These are phyloP conservation scores for Miltochrista miniata DNA, from an alignment of 2,888 invertebrate species.

Conservation along the genomic window DNA sequence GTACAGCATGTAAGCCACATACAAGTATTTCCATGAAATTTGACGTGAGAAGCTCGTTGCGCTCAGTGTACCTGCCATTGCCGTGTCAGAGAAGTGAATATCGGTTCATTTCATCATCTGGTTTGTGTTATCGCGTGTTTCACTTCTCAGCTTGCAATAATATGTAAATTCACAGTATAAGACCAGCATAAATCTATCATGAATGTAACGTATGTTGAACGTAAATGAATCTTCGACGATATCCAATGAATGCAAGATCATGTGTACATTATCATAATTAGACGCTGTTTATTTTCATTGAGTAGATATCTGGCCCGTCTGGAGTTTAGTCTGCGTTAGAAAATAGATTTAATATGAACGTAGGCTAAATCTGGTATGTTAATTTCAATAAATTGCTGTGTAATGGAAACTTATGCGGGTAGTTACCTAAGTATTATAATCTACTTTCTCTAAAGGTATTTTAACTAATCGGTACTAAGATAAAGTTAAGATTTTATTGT, in stretches of 20 bases:
- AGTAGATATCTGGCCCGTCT: constrained; percentile 4
- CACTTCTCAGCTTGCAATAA: constrained; percentile 18
- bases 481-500: too few relatives aligned
- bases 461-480: too few relatives aligned
- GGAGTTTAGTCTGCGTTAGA: constrained; percentile 4
- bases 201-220: constrained; percentile 7
- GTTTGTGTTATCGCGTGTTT: constrained; percentile 23
- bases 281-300: constrained; percentile 7
- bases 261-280: constrained; percentile 9
- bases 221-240: constrained; percentile 11
- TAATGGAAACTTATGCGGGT: neutral
- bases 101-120: constrained; percentile 18
- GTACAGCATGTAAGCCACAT: constrained; percentile 60
- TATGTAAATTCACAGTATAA: constrained; percentile 6
- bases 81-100: constrained; percentile 18
- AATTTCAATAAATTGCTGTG: neutral
- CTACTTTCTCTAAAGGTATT: too few relatives aligned
- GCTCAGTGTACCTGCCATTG: constrained; percentile 12
- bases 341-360: constrained; percentile 6
- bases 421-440: neutral
- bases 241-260: constrained; percentile 11
- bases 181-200: constrained; percentile 10
- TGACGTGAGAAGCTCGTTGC: constrained; percentile 49
- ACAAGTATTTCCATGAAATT: constrained; percentile 70
- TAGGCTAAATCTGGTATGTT: neutral